phyloP scores from a whole-genome alignment of 2,113 vertebrate species.

The Dromaius novaehollandiae region DNA sequence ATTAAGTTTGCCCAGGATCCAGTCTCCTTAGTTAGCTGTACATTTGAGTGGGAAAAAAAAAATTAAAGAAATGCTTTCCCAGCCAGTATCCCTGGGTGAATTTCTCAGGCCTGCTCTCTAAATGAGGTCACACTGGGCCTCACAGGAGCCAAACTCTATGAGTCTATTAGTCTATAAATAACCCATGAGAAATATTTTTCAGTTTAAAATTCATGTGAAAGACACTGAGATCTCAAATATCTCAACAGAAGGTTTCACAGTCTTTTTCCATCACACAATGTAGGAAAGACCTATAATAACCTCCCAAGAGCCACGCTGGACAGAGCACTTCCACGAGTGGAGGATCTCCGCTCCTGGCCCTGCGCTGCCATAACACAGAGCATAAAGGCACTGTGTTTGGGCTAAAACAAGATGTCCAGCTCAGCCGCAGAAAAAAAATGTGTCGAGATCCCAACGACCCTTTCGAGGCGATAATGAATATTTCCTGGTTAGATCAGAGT shows the following conservation, averaged over 20 bases:
- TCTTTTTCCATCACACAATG: accelerated
- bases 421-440: accelerated
- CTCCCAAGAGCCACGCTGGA: accelerated
- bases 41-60: neutral
- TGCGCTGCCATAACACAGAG: accelerated
- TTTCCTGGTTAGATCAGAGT: neutral
- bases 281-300: neutral
- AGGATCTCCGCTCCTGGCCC: neutral
- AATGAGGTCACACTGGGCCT: neutral
- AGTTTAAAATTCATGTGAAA: neutral
- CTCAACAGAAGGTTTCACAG: neutral
- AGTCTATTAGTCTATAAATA: neutral
- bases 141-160: neutral
- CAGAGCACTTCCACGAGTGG: neutral
- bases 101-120: constrained; percentile 21
- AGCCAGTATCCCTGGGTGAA: neutral
- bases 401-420: neutral
- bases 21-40: neutral
- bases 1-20: neutral
- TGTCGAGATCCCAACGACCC: neutral
- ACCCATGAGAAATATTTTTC: constrained; percentile 16
- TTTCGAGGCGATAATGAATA: neutral
- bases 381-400: neutral
- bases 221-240: neutral
- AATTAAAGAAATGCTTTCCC: neutral